These are phyloP conservation scores for Drosophila engyochracea DNA, from an alignment of 2,888 invertebrate species.

Conservation along the genomic window DNA sequence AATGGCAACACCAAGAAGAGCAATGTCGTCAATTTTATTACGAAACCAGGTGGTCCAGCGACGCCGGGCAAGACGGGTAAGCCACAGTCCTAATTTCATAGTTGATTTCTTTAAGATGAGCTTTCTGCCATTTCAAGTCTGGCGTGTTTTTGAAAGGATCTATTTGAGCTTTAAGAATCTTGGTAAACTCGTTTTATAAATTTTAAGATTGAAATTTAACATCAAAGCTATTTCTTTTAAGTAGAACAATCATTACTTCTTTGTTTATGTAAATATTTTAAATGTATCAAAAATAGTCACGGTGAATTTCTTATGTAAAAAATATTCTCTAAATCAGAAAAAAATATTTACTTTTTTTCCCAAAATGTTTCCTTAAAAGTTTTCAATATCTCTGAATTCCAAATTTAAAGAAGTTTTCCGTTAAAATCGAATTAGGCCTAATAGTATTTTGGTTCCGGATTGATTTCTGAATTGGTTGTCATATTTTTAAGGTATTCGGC, in stretches of 20 bases:
- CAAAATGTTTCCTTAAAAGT: background rate
- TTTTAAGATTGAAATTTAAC: background rate
- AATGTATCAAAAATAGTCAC: background rate
- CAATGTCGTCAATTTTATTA: constrained; percentile 94
- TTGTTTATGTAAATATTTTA: background rate
- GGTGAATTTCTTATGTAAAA: background rate
- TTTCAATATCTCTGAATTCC: background rate
- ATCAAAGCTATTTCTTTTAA: background rate
- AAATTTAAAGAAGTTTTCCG: background rate
- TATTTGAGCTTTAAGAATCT: constrained; percentile 72
- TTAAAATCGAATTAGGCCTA: background rate
- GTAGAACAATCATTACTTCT: background rate
- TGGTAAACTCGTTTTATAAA: constrained; percentile 61
- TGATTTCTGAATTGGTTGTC: background rate
- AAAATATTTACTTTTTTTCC: background rate
- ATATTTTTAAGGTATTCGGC: background rate
- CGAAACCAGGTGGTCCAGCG: constrained; percentile 89
- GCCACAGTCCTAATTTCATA: constrained; percentile 6
- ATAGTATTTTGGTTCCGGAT: background rate
- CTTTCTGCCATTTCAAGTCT: constrained; percentile 66
- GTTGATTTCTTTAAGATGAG: background rate
- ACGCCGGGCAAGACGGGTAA: constrained; percentile 85
- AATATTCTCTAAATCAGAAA: background rate
- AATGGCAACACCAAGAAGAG: constrained; percentile 96
- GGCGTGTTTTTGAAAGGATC: constrained; percentile 74